These are phyloP conservation scores for Scotopteryx bipunctaria DNA, from an alignment of 2,888 invertebrate genomes.

Conservation along the genomic window DNA sequence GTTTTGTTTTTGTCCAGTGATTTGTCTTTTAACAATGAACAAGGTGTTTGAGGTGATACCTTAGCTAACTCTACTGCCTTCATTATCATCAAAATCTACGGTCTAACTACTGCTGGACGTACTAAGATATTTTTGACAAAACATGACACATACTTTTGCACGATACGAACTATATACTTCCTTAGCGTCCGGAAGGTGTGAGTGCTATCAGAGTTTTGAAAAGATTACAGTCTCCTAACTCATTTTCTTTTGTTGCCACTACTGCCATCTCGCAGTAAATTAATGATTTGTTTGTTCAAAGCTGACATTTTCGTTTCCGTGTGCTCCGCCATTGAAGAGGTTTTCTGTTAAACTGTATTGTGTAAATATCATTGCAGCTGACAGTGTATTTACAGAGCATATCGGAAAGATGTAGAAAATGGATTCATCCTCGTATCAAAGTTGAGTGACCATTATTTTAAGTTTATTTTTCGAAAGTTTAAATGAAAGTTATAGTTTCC, in stretches of 20 bases:
- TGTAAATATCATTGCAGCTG: slow-evolving; percentile 63
- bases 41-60: slow-evolving; percentile 7
- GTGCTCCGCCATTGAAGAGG: slow-evolving; percentile 64
- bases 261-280: slow-evolving; percentile 27
- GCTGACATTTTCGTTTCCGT: slow-evolving; percentile 51
- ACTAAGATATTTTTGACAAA: no score
- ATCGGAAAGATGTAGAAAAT: slow-evolving; percentile 4
- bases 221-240: slow-evolving; percentile 4
- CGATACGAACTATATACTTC: no score
- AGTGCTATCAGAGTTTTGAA: no score
- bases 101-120: no score
- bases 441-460: no score
- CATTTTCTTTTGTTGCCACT: slow-evolving; percentile 6
- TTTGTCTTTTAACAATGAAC: slow-evolving; percentile 16
- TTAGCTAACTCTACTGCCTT: no score
- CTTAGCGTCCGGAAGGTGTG: no score
- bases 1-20: slow-evolving; percentile 26
- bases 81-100: no score
- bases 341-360: slow-evolving; percentile 63
- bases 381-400: slow-evolving; percentile 58
- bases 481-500: no score
- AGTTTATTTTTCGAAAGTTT: no score
- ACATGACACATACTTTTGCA: no score
- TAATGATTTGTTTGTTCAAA: slow-evolving; percentile 46
- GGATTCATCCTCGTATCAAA: no score